Evolutionary conservation across 64 coral and sea anemone genomes (phyloP).

Genomic region (Cladopsammia gracilis): DNA sequence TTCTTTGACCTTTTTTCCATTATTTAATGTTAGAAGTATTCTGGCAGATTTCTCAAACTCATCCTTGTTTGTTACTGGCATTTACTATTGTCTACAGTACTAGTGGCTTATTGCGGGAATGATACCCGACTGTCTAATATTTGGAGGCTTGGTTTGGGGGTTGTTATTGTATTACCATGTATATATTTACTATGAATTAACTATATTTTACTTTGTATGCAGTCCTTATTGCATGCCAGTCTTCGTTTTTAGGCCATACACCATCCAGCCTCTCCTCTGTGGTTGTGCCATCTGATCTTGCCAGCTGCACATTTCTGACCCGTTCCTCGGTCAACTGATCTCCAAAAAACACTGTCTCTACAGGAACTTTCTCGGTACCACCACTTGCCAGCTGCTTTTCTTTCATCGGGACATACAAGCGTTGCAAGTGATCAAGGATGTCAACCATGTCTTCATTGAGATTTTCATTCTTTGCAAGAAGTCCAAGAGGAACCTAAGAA

Average conservation of each 20-base stretch:
- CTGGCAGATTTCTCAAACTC: no score
- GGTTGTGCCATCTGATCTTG: constrained; percentile 10
- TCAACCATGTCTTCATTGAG: constrained; percentile 55
- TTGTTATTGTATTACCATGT: no score
- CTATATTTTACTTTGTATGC: constrained; percentile 17
- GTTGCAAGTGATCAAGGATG: constrained; percentile 4
- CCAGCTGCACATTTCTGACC: constrained; percentile 28
- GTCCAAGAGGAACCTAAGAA: constrained; percentile 4
- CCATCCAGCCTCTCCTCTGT: not conserved
- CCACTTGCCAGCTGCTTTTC: not conserved
- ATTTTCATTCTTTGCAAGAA: constrained; percentile 39
- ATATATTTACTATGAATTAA: not conserved
- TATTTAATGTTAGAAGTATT: no score
- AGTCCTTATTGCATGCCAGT: constrained; percentile 55
- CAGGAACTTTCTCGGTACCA: not conserved
- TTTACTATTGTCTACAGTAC: no score
- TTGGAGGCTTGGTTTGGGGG: no score
- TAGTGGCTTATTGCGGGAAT: no score
- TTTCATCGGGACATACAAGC: constrained; percentile 14
- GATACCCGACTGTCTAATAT: no score
- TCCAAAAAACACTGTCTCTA: constrained; percentile 15
- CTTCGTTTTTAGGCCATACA: constrained; percentile 44
- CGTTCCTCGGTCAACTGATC: constrained; percentile 58
- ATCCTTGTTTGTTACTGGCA: no score
- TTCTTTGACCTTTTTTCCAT: no score